These are phyloP conservation scores for Dufourea novaeangliae DNA, from an alignment of 1,140 invertebrate species.

Conservation along the genomic window DNA sequence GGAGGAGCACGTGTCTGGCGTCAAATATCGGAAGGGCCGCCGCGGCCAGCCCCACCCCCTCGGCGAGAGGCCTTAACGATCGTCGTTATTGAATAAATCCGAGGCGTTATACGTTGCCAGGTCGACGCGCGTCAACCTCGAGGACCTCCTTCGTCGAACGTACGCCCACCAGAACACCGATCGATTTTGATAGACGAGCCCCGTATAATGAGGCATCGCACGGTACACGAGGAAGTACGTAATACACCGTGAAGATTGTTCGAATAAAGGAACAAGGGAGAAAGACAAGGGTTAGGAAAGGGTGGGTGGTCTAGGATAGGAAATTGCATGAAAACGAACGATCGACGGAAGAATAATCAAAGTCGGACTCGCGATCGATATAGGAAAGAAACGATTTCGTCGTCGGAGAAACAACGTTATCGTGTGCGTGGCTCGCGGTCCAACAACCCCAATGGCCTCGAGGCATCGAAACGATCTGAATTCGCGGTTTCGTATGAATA, in stretches of 20 bases:
- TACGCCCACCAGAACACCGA: conserved; percentile 77
- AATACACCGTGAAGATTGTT: conserved; percentile 50
- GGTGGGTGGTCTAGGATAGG: neutral
- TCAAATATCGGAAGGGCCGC: conserved; percentile 76
- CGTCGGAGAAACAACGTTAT: neutral
- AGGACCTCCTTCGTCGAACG: conserved; percentile 74
- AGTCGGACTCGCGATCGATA: conserved; percentile 26
- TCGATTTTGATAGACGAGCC: conserved; percentile 75
- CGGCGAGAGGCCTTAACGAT: conserved; percentile 72
- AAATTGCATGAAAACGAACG: conserved; percentile 8
- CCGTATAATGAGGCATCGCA: conserved; percentile 69
- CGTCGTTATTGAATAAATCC: conserved; percentile 79
- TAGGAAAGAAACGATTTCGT: conserved; percentile 20
- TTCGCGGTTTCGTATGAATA: conserved; percentile 66
- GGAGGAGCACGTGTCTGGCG: conserved; percentile 77
- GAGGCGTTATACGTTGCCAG: conserved; percentile 65
- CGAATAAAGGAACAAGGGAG: conserved; percentile 8
- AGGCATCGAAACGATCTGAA: conserved; percentile 50
- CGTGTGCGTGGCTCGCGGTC: conserved; percentile 23
- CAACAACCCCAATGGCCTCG: conserved; percentile 24
- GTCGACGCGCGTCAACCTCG: conserved; percentile 71
- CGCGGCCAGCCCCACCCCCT: conserved; percentile 45
- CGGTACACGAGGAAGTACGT: conserved; percentile 35
- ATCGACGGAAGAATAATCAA: neutral
- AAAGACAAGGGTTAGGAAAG: neutral